These are phyloP conservation scores for Acanthurus tractus DNA, from an alignment of 2,797 vertebrate species.

Conservation along the genomic window DNA sequence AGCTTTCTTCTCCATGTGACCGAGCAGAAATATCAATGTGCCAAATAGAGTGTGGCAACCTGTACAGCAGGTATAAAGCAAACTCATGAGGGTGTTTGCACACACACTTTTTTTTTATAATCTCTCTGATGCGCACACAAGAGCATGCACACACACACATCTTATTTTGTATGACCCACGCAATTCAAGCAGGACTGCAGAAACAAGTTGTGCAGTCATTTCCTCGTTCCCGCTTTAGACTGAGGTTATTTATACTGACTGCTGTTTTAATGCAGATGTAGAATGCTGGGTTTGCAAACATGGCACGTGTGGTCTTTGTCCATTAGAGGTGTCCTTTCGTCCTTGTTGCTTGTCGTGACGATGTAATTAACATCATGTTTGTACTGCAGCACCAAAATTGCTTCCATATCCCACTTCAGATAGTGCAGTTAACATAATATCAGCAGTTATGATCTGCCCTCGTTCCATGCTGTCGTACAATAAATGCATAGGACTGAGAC, in stretches of 20 bases:
- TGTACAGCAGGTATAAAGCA: not conserved
- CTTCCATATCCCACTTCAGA: too few relatives aligned
- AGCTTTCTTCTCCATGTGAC: slow-evolving; percentile 22
- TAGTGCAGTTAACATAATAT: not conserved
- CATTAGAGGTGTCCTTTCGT: slow-evolving; percentile 47
- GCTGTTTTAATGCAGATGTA: slow-evolving; percentile 44
- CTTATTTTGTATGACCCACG: not conserved
- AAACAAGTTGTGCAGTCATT: slow-evolving; percentile 11
- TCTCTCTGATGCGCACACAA: not conserved
- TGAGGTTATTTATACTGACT: slow-evolving; percentile 14
- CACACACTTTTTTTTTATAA: not conserved
- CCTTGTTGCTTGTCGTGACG: slow-evolving; percentile 30
- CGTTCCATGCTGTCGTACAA: not conserved
- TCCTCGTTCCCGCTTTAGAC: slow-evolving; percentile 8
- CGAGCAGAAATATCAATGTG: slow-evolving; percentile 36
- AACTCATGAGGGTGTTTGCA: not conserved
- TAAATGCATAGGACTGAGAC: slow-evolving; percentile 13
- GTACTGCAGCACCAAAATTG: slow-evolving; percentile 19
- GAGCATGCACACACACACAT: not conserved
- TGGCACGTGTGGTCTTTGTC: not conserved
- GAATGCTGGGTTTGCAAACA: slow-evolving; percentile 14
- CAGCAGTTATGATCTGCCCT: not conserved
- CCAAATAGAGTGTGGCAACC: slow-evolving; percentile 12
- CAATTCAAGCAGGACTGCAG: slow-evolving; percentile 23
- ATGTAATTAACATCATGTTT: slow-evolving; percentile 7